phyloP scores from a whole-genome alignment of 2,797 vertebrate species.

The Trichosurus vulpecula region DNA sequence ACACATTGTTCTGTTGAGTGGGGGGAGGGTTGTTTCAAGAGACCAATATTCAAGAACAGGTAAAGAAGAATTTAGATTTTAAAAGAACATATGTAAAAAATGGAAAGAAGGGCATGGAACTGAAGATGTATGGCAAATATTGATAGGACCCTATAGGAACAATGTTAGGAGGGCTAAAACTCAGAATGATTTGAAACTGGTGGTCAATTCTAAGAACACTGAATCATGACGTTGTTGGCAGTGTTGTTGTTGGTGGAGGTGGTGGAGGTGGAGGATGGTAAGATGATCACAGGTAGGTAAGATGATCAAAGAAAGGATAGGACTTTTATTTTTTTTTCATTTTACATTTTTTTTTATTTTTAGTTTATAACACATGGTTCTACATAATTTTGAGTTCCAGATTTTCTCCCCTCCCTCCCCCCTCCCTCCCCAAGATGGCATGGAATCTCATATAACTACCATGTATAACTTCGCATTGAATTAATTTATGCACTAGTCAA shows the following conservation, averaged over 20 bases:
- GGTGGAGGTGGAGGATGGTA: too few species aligned
- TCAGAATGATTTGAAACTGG: background rate
- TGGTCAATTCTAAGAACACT: background rate
- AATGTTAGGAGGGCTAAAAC: background rate
- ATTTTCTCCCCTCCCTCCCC: too few species aligned
- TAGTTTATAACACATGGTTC: too few species aligned
- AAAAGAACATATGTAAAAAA: background rate
- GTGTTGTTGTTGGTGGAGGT: background rate
- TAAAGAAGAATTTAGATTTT: background rate
- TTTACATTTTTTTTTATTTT: too few species aligned
- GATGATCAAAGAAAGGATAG: background rate
- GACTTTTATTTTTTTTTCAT: too few species aligned
- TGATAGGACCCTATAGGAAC: background rate
- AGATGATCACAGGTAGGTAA: background rate
- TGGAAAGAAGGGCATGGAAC: background rate
- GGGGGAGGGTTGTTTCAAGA: background rate
- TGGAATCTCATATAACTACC: too few species aligned
- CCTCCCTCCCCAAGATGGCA: too few species aligned
- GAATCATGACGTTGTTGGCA: background rate
- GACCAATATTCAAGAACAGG: background rate
- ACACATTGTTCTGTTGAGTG: background rate
- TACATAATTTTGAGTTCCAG: too few species aligned
- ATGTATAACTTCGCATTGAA: too few species aligned
- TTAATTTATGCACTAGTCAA: too few species aligned
- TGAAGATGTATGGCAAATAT: background rate